These are phyloP conservation scores for Trematocara stigmaticum DNA, from an alignment of 2,113 vertebrate genomes.

Conservation along the genomic window DNA sequence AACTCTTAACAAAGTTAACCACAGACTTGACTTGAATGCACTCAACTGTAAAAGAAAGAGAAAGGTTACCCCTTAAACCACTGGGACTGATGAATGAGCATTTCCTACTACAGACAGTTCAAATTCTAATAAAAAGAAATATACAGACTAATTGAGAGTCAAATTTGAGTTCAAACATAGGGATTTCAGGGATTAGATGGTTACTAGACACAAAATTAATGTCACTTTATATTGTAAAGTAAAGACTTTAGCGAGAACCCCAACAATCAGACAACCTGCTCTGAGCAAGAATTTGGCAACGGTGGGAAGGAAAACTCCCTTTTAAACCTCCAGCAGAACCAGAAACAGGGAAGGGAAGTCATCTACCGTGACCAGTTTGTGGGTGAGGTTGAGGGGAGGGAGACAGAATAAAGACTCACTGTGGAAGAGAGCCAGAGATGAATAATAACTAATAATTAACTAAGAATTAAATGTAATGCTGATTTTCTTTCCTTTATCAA, in stretches of 20 bases:
- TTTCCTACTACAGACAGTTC: slow-evolving; percentile 37
- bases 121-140: slow-evolving; percentile 26
- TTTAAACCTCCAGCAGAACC: not conserved
- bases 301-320: not conserved
- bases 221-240: not conserved
- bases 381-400: not conserved
- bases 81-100: slow-evolving; percentile 26
- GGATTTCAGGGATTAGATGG: not conserved
- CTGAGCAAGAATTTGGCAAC: not conserved
- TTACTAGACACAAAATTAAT: not conserved
- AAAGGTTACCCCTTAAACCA: slow-evolving; percentile 28
- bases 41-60: slow-evolving; percentile 32
- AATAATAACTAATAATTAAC: not conserved
- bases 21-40: not conserved
- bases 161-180: not conserved
- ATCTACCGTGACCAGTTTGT: not conserved
- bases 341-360: not conserved
- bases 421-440: not conserved
- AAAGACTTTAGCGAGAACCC: not conserved
- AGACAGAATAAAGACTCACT: not conserved
- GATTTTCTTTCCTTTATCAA: not conserved
- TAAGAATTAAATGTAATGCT: not conserved
- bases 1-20: slow-evolving; percentile 16
- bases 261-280: not conserved
- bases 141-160: not conserved